These are phyloP conservation scores for Chelidonichthys spinosus DNA, from an alignment of 2,797 vertebrate genomes.

Conservation along the genomic window DNA sequence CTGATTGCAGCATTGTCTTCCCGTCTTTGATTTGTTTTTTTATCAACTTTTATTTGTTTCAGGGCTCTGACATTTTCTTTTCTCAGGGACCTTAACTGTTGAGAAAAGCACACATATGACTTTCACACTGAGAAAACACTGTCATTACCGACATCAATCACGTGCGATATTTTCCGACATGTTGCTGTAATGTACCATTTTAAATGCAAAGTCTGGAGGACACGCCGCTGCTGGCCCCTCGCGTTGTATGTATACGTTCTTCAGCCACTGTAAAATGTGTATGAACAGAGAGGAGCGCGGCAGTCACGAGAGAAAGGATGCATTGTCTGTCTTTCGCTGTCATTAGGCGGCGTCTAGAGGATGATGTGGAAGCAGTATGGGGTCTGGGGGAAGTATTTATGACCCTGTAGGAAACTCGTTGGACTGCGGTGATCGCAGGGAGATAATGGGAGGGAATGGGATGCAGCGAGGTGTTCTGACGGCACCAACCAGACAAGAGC, in stretches of 20 bases:
- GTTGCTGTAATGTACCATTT: conserved; percentile 87
- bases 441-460: conserved; percentile 98
- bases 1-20: conserved; percentile 19
- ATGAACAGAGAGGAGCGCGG: conserved; percentile 71
- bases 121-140: conserved; percentile 79
- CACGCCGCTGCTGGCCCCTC: conserved; percentile 59
- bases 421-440: conserved; percentile 91
- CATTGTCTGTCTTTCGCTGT: conserved; percentile 89
- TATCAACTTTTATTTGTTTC: conserved; percentile 33
- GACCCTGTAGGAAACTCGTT: conserved; percentile 95
- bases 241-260: conserved; percentile 68
- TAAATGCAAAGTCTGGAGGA: conserved; percentile 80
- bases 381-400: conserved; percentile 94
- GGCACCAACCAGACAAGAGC: conserved; percentile 94
- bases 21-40: not conserved
- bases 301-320: conserved; percentile 79
- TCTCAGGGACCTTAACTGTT: conserved; percentile 65
- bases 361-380: conserved; percentile 97
- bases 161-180: conserved; percentile 73
- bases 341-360: conserved; percentile 91
- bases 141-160: conserved; percentile 85
- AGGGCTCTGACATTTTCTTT: conserved; percentile 45
- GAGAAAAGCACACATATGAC: conserved; percentile 74
- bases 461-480: conserved; percentile 96
- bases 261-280: conserved; percentile 76